Percentiles rank a stretch among this genome's conserved stretches.
Evolutionary conservation across 2,888 invertebrate species (phyloP).

Genomic region (Coronaproctus castanopsis): DNA sequence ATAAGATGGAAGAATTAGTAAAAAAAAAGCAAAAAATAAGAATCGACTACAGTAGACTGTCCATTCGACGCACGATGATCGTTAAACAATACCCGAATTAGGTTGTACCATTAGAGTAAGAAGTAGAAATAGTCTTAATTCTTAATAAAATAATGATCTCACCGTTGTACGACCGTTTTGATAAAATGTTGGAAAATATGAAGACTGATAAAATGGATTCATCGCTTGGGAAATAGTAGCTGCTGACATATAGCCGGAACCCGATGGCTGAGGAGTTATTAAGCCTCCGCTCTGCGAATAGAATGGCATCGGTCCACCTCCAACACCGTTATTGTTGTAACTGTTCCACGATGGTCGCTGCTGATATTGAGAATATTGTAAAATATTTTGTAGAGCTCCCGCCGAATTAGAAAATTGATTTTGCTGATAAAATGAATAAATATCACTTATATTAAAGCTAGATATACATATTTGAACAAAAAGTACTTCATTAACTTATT

Average conservation of each 20-base stretch:
- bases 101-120: too few species aligned
- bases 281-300: background rate
- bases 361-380: constrained; percentile 2
- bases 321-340: background rate
- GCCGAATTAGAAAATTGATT: background rate
- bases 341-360: constrained; percentile 1
- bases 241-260: background rate
- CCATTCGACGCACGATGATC: too few species aligned
- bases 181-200: constrained; percentile 16
- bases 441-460: too few species aligned
- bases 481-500: too few species aligned
- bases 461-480: too few species aligned
- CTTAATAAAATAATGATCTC: too few species aligned
- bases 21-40: too few species aligned
- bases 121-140: too few species aligned
- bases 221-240: constrained; percentile 1
- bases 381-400: constrained; percentile 5
- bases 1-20: too few species aligned
- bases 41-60: too few species aligned
- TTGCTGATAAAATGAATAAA: background rate
- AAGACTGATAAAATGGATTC: constrained; percentile 8
- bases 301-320: background rate
- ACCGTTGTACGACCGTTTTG: constrained; percentile 28
- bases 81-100: too few species aligned
- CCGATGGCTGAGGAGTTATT: background rate